These are phyloP conservation scores for Prolemur simus DNA, from an alignment of 2,113 vertebrate species.

Conservation along the genomic window DNA sequence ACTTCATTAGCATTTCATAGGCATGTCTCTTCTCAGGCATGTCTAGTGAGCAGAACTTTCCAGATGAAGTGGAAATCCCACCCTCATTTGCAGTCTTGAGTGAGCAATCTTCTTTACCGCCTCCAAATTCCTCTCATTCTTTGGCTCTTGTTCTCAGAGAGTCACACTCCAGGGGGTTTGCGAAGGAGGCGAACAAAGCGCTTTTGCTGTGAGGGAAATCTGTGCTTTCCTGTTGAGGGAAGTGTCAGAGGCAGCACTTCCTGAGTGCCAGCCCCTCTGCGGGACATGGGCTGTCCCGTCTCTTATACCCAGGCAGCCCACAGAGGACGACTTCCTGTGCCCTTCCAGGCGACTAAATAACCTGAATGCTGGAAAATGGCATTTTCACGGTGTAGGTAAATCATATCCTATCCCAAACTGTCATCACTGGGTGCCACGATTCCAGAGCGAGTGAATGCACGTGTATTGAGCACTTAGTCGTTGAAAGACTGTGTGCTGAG, in stretches of 20 bases:
- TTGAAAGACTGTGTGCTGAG: background rate
- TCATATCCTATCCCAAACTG: background rate
- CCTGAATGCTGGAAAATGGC: background rate
- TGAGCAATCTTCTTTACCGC: background rate
- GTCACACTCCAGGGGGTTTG: background rate
- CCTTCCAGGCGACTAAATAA: too few relatives aligned
- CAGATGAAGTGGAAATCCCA: background rate
- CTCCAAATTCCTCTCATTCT: background rate
- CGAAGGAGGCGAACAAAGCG: background rate
- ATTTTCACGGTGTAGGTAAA: background rate
- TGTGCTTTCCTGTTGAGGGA: background rate
- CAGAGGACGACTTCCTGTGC: fast-evolving
- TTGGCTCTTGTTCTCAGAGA: background rate
- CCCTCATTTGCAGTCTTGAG: background rate
- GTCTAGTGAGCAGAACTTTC: background rate
- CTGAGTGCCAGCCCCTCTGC: background rate
- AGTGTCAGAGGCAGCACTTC: background rate
- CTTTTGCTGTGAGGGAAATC: background rate
- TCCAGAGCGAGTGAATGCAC: background rate
- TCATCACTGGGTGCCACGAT: background rate
- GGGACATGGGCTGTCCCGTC: background rate
- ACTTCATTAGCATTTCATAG: background rate
- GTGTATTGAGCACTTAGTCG: background rate
- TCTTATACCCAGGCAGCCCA: background rate
- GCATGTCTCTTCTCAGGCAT: background rate